A percentile compares a stretch with the other conserved stretches of the same genome.
Conservation (phyloP, 2,113 vertebrate genomes). For the Opisthocomus hoazin region DNA sequence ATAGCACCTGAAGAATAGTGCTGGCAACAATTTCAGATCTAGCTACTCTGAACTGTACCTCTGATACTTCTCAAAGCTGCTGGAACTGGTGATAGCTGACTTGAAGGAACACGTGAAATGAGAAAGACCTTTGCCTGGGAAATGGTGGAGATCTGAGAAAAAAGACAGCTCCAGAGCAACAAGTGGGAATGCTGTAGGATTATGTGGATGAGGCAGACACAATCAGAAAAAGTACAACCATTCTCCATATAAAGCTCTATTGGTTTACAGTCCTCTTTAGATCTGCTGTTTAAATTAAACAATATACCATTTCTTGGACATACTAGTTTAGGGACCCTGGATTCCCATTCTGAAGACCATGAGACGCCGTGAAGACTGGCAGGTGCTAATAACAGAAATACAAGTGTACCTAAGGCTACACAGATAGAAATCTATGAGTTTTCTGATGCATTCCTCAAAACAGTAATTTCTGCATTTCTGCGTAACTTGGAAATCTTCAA, state of each 20-base stretch:
- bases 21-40: not conserved
- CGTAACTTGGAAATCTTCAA: not conserved
- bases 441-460: not conserved
- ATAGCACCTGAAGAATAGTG: constrained; percentile 7
- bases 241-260: not conserved
- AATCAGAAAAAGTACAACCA: not conserved
- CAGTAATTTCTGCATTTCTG: not conserved
- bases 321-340: not conserved
- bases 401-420: not conserved
- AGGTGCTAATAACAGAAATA: not conserved
- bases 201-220: not conserved
- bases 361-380: not conserved
- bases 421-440: not conserved
- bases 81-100: not conserved
- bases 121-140: not conserved
- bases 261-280: not conserved
- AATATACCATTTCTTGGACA: not conserved
- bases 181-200: not conserved
- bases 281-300: not conserved
- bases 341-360: not conserved
- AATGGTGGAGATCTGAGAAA: not conserved
- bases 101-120: not conserved
- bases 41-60: not conserved
- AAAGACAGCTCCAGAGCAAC: not conserved
- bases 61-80: not conserved